phyloP scores from a whole-genome alignment of 2,888 invertebrate species.

The Volucella inanis region DNA sequence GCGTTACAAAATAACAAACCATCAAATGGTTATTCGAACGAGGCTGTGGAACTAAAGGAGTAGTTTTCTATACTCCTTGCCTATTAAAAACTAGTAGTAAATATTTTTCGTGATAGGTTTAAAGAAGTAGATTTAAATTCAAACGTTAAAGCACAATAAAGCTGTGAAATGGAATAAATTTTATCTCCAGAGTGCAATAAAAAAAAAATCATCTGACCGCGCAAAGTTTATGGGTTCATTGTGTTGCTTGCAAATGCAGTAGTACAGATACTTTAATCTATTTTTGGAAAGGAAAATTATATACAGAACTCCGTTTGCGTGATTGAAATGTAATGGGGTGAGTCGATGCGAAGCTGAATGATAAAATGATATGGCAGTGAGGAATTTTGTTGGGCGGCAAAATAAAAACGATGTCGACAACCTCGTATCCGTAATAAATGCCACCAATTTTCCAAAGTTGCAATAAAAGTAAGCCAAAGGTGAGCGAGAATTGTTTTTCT shows the following conservation, averaged over 20 bases:
- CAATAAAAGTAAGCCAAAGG: neutral
- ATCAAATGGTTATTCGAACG: constrained; percentile 79
- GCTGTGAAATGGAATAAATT: constrained; percentile 22
- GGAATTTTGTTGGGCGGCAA: constrained; percentile 11
- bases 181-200: constrained; percentile 51
- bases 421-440: neutral
- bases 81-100: constrained; percentile 28
- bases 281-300: constrained; percentile 17
- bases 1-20: constrained; percentile 81
- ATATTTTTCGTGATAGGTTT: constrained; percentile 35
- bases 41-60: constrained; percentile 82
- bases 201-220: neutral
- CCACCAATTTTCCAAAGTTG: neutral
- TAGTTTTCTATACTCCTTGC: constrained; percentile 71
- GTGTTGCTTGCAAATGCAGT: constrained; percentile 3
- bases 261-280: constrained; percentile 6
- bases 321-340: constrained; percentile 7
- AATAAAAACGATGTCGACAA: constrained; percentile 1
- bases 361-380: constrained; percentile 9
- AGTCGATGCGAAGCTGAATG: neutral
- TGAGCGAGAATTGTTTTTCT: constrained; percentile 2
- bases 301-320: constrained; percentile 4
- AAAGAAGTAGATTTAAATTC: neutral
- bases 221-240: constrained; percentile 31
- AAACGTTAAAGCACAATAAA: neutral